Conservation (phyloP, 2,888 invertebrate species). For the Ectemnius lituratus region DNA sequence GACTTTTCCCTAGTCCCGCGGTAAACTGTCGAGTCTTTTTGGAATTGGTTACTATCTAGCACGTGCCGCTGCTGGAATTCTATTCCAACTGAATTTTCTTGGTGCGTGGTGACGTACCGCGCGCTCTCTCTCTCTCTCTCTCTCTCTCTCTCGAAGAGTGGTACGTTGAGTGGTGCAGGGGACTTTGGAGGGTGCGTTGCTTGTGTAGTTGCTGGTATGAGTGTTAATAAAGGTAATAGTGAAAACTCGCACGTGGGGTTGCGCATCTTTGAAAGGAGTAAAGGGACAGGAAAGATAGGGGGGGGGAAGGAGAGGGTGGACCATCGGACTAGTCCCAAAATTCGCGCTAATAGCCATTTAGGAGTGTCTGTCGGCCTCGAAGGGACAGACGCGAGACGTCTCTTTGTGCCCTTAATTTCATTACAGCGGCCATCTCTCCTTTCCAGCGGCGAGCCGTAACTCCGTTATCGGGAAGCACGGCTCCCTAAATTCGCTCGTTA, state of each 20-base stretch:
- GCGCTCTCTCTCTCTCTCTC: no score
- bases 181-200: no score
- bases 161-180: no score
- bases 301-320: no score
- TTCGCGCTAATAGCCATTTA: conserved; percentile 66
- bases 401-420: conserved; percentile 75
- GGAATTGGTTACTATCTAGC: background rate
- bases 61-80: background rate
- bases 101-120: no score
- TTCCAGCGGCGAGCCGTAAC: conserved; percentile 61
- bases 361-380: conserved; percentile 55
- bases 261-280: no score
- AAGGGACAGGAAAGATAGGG: no score
- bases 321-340: conserved; percentile 48
- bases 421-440: conserved; percentile 66
- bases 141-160: no score
- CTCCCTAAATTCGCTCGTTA: conserved; percentile 70
- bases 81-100: no score
- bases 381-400: conserved; percentile 61
- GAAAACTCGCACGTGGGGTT: no score
- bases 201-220: no score
- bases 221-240: no score
- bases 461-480: conserved; percentile 73
- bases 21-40: background rate
- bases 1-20: background rate